Conservation (phyloP, 1,140 invertebrate genomes). For the Drosophila repleta region DNA sequence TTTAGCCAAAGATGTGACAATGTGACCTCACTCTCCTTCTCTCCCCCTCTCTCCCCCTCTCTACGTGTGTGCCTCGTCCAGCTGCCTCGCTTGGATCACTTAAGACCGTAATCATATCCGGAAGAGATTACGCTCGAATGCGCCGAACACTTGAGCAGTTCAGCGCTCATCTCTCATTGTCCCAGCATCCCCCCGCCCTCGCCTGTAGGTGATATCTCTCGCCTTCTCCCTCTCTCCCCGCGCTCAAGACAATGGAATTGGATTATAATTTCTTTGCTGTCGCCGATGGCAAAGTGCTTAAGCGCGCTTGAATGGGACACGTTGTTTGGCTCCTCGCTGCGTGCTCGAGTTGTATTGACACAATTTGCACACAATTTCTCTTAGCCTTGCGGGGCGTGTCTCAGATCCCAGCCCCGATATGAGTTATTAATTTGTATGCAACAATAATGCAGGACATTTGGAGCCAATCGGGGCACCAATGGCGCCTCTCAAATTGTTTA, state of each 20-base stretch:
- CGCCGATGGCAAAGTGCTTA: constrained; percentile 41
- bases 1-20: constrained; percentile 58
- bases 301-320: constrained; percentile 37
- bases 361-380: constrained; percentile 11
- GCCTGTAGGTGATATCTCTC: constrained; percentile 59
- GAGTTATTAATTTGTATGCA: constrained; percentile 62
- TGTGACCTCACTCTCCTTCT: constrained; percentile 2
- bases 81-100: constrained; percentile 55
- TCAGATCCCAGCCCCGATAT: constrained; percentile 48
- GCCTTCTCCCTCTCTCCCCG: constrained; percentile 3
- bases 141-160: constrained; percentile 31
- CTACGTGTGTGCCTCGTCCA: constrained; percentile 1
- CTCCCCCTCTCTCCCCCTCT: constrained; percentile 9
- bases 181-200: constrained; percentile 21
- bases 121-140: constrained; percentile 76
- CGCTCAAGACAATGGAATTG: constrained; percentile 75
- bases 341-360: constrained; percentile 61
- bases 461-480: constrained; percentile 25
- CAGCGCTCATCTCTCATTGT: constrained; percentile 37
- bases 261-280: constrained; percentile 67
- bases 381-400: constrained; percentile 31
- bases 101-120: constrained; percentile 77
- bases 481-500: constrained; percentile 76
- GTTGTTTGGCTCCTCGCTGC: constrained; percentile 32
- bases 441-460: constrained; percentile 29